Percentiles rank a stretch among this genome's conserved stretches.
phyloP scores from a whole-genome alignment of 2,797 vertebrate species.

The Thalassophryne amazonica region DNA sequence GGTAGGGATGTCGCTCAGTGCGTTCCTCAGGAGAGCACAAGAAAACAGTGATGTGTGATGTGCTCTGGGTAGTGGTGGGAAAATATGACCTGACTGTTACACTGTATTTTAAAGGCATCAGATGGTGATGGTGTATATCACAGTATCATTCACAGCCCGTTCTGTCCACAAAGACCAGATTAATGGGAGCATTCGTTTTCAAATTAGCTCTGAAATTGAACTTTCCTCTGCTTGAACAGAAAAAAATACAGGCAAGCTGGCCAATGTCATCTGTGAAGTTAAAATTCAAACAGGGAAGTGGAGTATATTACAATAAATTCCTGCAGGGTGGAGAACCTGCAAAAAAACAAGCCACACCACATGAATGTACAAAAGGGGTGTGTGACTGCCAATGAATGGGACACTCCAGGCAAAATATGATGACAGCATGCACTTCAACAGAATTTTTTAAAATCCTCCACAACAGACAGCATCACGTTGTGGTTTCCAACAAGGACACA shows the following conservation, averaged over 20 bases:
- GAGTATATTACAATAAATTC: slow-evolving; percentile 22
- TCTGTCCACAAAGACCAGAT: too few species aligned
- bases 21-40: slow-evolving; percentile 28
- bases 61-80: slow-evolving; percentile 40
- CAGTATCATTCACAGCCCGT: slow-evolving; percentile 13
- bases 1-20: slow-evolving; percentile 21
- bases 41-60: slow-evolving; percentile 36
- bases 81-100: slow-evolving; percentile 43
- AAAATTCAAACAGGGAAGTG: slow-evolving; percentile 14
- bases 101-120: slow-evolving; percentile 5
- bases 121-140: slow-evolving; percentile 16
- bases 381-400: slow-evolving; percentile 33
- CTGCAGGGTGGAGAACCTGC: slow-evolving; percentile 14
- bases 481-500: neutral
- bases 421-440: slow-evolving; percentile 8
- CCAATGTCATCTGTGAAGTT: slow-evolving; percentile 7
- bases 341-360: slow-evolving; percentile 14
- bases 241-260: slow-evolving; percentile 16
- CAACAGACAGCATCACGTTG: neutral
- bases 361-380: neutral
- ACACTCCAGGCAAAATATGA: slow-evolving; percentile 25
- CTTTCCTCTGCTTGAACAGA: too few species aligned
- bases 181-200: too few species aligned
- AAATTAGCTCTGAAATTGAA: too few species aligned
- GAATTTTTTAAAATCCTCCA: slow-evolving; percentile 9